Base-by-base conservation (phyloP, 30 jellyfish, hydroid and myxozoan genomes). In the Catostylus mosaicus region DNA sequence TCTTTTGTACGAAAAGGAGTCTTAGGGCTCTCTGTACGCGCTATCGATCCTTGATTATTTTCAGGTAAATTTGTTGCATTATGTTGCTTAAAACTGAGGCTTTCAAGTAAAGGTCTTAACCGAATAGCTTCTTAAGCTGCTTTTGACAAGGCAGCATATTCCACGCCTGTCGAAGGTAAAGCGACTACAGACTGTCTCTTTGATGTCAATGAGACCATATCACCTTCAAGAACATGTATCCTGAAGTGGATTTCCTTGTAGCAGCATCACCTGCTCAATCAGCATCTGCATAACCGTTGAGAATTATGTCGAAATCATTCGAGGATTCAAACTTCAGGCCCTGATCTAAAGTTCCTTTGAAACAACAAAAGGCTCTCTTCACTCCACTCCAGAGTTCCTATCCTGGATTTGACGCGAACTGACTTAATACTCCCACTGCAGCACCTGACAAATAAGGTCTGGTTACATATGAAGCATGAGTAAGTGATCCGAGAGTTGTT, bases 51-150 rank as follows among this genome's bases (percentile, higher is more conserved):
- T 45, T 80, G 74, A 40, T 63, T 80, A 34, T 80, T 76, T 40
- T 62, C 85, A 45, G 27, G 27, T 34, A 65, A 2, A 38, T 20
- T 66, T 10, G 85, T 62, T 2, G 90, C 0, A n/a, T 80, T 14
- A 24, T 11, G 14, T 60, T 61, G 90, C 60, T 8, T 32, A 7
- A 2, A 63, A 29, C 40, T 51, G 23, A 80, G 24, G 47, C 75
- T 52, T 64, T 73, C 83, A 4, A 63, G 67, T 35, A 1, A 48
- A 2, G 32, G 35, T 43, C 84, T 67, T 65, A 66, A 65, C 87
- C 78, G 38, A 22, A 54, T 50, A 40, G 80, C 82, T 72, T 83
- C 94, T 72, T 83, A 87, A 4, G 87, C 71, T 46, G 94, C 94
- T 20, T 20, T 14, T n/a, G 82, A 64, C n/a, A 47, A 37, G 5